Conservation (phyloP, 2,888 invertebrate species). For the Phragmatobia fuliginosa region DNA sequence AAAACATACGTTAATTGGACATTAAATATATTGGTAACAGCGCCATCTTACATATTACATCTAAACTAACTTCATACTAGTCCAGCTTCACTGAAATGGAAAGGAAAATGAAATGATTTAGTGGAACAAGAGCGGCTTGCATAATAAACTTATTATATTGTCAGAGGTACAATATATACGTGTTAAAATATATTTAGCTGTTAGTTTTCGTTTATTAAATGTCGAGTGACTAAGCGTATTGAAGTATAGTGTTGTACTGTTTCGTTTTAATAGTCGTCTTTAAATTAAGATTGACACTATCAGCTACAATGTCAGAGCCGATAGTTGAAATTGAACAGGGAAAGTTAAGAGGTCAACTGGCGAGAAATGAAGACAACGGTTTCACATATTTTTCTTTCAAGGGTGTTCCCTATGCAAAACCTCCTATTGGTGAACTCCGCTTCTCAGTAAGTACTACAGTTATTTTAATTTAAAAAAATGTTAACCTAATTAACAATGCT, state of each 20-base stretch:
- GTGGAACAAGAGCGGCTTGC: background rate
- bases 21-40: background rate
- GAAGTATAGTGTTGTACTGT: background rate
- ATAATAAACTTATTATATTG: background rate
- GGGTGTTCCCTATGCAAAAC: constrained; percentile 86
- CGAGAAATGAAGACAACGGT: constrained; percentile 65
- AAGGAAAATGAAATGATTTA: background rate
- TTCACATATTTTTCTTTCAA: constrained; percentile 78
- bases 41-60: background rate
- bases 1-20: background rate
- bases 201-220: background rate
- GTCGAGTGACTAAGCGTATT: background rate
- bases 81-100: background rate
- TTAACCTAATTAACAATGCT: background rate
- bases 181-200: background rate
- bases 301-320: constrained; percentile 59
- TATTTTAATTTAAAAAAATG: background rate
- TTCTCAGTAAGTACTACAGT: constrained; percentile 64
- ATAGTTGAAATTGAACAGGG: constrained; percentile 77
- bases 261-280: background rate
- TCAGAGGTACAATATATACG: background rate
- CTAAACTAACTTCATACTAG: background rate
- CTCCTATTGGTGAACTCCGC: constrained; percentile 80
- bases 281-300: background rate
- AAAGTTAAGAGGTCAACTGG: constrained; percentile 75